Conservation (phyloP, 2,113 vertebrate genomes). For the Scartelaos histophorus region DNA sequence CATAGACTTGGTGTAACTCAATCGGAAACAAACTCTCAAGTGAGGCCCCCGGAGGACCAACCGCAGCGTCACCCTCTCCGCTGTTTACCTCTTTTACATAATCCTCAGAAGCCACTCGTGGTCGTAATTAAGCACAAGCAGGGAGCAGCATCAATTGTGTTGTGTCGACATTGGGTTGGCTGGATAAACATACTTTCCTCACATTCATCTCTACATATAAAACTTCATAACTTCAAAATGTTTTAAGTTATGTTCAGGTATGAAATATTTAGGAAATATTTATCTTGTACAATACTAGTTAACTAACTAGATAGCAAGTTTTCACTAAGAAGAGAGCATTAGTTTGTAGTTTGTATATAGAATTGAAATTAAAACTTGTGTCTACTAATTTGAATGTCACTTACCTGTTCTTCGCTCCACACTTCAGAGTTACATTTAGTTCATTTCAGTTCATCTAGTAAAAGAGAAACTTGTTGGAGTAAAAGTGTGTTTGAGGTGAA, state of each 20-base stretch:
- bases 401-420: background rate
- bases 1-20: background rate
- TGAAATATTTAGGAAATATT: too few relatives aligned
- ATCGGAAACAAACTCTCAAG: background rate
- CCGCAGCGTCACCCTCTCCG: slow-evolving; percentile 23
- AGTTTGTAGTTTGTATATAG: too few relatives aligned
- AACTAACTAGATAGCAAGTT: too few relatives aligned
- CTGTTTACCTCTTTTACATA: slow-evolving; percentile 60
- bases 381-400: background rate
- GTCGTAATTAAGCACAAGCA: slow-evolving; percentile 49
- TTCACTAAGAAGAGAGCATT: too few relatives aligned
- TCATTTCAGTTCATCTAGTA: background rate
- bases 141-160: slow-evolving; percentile 21
- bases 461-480: background rate
- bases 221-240: background rate
- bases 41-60: slow-evolving; percentile 18
- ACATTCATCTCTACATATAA: background rate
- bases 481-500: background rate
- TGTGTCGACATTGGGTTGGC: slow-evolving; percentile 35
- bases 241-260: too few relatives aligned
- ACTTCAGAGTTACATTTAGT: background rate
- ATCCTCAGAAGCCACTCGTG: slow-evolving; percentile 32
- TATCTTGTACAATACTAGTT: background rate
- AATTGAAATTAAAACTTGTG: too few relatives aligned
- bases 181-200: slow-evolving; percentile 17